These are phyloP conservation scores for Catamblyrhynchus diadema DNA, from an alignment of 2,797 vertebrate species.

Conservation along the genomic window DNA sequence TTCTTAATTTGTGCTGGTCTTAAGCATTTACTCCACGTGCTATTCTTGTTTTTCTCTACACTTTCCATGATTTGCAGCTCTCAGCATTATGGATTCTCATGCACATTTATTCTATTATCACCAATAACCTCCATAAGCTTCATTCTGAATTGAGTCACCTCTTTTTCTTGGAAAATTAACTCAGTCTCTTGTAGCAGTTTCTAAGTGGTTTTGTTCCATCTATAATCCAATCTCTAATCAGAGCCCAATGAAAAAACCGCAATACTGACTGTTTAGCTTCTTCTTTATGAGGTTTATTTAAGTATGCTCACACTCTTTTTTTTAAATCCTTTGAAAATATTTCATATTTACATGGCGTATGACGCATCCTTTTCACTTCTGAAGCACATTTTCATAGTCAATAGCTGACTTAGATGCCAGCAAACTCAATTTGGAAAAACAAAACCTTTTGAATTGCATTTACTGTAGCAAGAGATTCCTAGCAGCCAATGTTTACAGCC, in stretches of 20 bases:
- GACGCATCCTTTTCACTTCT: background rate
- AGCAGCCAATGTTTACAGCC: background rate
- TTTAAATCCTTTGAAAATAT: background rate
- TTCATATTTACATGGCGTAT: background rate
- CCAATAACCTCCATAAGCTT: background rate
- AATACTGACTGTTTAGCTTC: background rate
- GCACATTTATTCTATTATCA: background rate
- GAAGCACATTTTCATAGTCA: background rate
- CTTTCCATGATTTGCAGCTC: background rate
- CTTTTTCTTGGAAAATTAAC: constrained; percentile 9
- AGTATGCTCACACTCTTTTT: background rate
- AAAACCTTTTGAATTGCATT: background rate
- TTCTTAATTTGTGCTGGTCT: background rate
- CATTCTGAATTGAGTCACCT: background rate
- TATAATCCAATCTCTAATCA: background rate
- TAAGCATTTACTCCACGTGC: background rate
- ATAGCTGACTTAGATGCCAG: background rate
- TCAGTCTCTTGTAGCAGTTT: background rate
- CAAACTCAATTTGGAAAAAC: background rate
- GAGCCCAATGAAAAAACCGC: background rate
- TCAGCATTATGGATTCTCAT: background rate
- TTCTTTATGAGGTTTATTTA: background rate
- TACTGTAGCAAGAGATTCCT: background rate
- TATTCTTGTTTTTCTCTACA: background rate
- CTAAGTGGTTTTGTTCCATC: background rate